These are phyloP conservation scores for Tolmerus cingulatus DNA, from an alignment of 2,888 invertebrate genomes.

Conservation along the genomic window DNA sequence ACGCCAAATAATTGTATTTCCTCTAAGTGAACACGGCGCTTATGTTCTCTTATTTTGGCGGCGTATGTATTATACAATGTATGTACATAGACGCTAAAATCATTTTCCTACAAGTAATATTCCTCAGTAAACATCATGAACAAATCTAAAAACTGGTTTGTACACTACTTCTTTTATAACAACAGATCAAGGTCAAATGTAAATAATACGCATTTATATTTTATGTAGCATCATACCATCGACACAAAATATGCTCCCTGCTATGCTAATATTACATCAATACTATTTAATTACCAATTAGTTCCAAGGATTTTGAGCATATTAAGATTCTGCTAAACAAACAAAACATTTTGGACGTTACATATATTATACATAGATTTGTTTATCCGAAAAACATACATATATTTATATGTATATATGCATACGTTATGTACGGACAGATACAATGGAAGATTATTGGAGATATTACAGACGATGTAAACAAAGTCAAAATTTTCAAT, in stretches of 20 bases:
- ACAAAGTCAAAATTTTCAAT: too few relatives aligned
- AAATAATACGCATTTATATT: background rate
- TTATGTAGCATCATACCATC: background rate
- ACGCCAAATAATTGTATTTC: background rate
- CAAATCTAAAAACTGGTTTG: background rate
- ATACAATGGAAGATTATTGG: too few relatives aligned
- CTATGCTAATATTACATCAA: background rate
- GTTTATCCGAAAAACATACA: too few relatives aligned
- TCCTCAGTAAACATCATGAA: background rate
- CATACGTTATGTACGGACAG: too few relatives aligned
- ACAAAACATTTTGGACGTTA: too few relatives aligned
- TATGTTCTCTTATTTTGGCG: background rate
- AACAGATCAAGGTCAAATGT: background rate
- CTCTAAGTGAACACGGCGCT: background rate
- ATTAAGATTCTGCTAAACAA: too few relatives aligned
- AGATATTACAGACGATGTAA: too few relatives aligned
- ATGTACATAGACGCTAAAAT: background rate
- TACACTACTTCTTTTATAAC: background rate
- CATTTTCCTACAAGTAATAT: background rate
- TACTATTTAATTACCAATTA: too few relatives aligned
- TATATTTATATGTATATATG: too few relatives aligned
- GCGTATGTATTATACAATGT: too few relatives aligned
- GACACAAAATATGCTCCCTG: background rate
- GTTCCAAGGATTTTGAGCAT: too few relatives aligned
- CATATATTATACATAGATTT: too few relatives aligned